A percentile compares a stretch with the other conserved stretches of the same genome.
phyloP scores from a whole-genome alignment of 2,797 vertebrate species.

The Prionace glauca region DNA sequence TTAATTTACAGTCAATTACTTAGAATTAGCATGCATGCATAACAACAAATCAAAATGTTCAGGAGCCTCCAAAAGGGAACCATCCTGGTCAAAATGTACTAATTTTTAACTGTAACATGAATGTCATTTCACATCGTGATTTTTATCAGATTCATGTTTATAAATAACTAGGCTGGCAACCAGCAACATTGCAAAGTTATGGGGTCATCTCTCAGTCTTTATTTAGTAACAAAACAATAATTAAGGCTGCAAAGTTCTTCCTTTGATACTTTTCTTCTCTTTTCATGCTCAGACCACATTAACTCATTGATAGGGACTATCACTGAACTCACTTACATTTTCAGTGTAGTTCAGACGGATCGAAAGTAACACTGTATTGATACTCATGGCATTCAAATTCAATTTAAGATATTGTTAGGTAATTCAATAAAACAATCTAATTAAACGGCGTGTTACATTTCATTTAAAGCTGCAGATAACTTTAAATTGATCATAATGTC shows the following conservation, averaged over 20 bases:
- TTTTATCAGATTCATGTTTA: neutral
- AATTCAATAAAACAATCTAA: neutral
- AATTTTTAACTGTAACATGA: neutral
- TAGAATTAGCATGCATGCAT: neutral
- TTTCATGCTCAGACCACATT: neutral
- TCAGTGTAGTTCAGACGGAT: neutral
- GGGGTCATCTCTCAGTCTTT: neutral
- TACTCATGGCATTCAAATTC: neutral
- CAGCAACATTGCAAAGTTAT: neutral
- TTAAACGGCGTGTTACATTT: neutral
- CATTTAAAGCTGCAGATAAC: neutral
- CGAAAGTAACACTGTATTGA: neutral
- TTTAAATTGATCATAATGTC: neutral
- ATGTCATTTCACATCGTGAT: neutral
- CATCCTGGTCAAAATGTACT: neutral
- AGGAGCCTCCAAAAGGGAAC: neutral
- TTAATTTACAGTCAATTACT: neutral
- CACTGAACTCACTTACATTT: neutral
- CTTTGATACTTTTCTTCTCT: neutral
- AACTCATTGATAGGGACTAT: neutral
- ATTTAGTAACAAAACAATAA: neutral
- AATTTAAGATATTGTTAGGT: neutral
- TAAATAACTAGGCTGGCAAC: neutral
- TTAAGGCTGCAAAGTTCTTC: neutral
- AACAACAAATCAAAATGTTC: neutral